Percentiles rank a stretch among this genome's conserved stretches.
Evolutionary conservation across 2,113 vertebrate species (phyloP).

Genomic region (Maylandia zebra): DNA sequence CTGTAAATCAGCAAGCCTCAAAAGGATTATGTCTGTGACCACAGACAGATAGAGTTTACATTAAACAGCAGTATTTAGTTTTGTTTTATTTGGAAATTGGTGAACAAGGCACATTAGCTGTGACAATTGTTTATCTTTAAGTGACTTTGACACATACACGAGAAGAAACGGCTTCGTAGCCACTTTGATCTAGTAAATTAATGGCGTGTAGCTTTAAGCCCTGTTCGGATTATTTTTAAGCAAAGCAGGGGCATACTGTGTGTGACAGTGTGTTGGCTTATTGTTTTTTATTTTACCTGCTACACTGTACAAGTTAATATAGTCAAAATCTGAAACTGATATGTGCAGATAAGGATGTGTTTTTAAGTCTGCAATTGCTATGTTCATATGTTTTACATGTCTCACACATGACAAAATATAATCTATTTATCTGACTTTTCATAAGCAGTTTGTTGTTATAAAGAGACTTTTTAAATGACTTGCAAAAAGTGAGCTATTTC

Average conservation of each 20-base stretch:
- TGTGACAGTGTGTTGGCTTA: background rate
- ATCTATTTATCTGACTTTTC: background rate
- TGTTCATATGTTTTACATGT: background rate
- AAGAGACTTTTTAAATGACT: background rate
- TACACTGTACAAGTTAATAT: background rate
- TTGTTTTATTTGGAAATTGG: constrained; percentile 22
- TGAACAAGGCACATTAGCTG: constrained; percentile 17
- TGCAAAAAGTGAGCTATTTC: background rate
- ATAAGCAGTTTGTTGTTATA: background rate
- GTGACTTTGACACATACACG: constrained; percentile 9
- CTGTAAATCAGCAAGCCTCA: constrained; percentile 18
- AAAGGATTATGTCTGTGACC: constrained; percentile 4
- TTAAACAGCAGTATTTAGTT: constrained; percentile 32
- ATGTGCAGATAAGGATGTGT: background rate
- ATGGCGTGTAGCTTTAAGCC: background rate
- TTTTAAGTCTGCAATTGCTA: background rate
- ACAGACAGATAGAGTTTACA: constrained; percentile 32
- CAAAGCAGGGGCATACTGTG: background rate
- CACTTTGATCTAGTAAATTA: constrained; percentile 14
- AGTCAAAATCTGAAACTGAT: background rate
- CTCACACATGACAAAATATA: background rate
- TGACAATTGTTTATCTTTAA: constrained; percentile 17
- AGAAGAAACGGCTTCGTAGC: background rate
- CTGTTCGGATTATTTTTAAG: background rate
- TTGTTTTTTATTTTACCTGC: background rate